Conservation (phyloP, 2,113 vertebrate genomes). For the Copsychus sechellarum region DNA sequence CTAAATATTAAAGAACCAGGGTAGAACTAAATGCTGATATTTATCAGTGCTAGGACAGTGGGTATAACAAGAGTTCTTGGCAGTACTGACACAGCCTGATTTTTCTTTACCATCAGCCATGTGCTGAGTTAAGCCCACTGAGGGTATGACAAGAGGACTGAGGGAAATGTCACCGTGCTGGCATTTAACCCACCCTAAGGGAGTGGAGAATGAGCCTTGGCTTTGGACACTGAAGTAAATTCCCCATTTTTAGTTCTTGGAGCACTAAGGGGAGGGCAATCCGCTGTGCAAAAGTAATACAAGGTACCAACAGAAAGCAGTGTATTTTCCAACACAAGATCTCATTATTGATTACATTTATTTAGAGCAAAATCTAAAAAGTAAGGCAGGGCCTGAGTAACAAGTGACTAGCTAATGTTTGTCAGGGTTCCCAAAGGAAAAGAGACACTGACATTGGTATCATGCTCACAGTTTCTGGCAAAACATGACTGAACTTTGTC, state of each 20-base stretch:
- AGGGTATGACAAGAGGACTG: background rate
- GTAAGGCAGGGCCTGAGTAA: background rate
- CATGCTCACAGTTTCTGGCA: background rate
- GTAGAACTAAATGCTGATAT: background rate
- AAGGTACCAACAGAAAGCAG: background rate
- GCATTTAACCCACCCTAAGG: background rate
- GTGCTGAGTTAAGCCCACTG: background rate
- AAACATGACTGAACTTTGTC: background rate
- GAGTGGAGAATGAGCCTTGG: background rate
- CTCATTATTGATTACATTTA: slow-evolving; percentile 1
- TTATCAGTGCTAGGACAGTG: background rate
- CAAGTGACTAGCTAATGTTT: background rate
- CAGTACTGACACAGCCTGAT: background rate
- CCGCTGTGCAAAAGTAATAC: background rate
- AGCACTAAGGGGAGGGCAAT: background rate
- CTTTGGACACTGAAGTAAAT: background rate
- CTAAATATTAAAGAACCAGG: background rate
- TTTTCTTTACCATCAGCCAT: background rate
- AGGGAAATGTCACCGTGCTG: background rate
- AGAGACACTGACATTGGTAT: background rate
- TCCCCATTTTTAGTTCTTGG: background rate
- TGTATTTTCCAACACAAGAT: background rate
- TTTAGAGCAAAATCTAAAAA: background rate
- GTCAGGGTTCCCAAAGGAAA: background rate
- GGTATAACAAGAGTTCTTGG: background rate